Percentiles rank a stretch among this genome's conserved stretches.
Conservation (phyloP, 2,797 vertebrate genomes). For the Protonibea diacanthus region DNA sequence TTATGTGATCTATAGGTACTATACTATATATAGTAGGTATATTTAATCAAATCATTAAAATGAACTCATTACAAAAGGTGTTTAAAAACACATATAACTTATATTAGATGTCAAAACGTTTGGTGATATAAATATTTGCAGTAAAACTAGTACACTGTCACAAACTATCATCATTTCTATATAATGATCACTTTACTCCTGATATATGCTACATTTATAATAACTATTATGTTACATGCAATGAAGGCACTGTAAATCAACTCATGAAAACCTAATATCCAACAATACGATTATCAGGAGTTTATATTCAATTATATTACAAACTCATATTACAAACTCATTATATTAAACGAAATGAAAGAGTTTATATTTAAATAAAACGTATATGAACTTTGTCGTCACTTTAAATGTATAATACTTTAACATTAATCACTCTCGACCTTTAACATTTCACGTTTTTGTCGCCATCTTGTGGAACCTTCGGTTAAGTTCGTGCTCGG, state of each 20-base stretch:
- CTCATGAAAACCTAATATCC: not conserved
- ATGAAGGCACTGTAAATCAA: not conserved
- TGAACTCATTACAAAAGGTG: not conserved
- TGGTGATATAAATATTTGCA: too few species aligned
- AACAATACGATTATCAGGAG: not conserved
- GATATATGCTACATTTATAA: not conserved
- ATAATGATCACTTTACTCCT: not conserved
- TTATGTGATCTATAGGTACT: not conserved
- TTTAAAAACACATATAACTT: not conserved
- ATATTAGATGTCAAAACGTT: not conserved
- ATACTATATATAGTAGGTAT: not conserved
- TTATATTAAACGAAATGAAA: too few species aligned
- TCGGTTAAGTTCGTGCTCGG: fast-evolving
- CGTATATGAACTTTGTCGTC: too few species aligned
- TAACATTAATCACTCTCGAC: not conserved
- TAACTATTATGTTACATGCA: not conserved
- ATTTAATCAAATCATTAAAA: not conserved
- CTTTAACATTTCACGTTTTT: not conserved
- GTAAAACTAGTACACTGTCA: too few species aligned
- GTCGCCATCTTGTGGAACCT: slow-evolving; percentile 31
- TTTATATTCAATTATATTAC: too few species aligned
- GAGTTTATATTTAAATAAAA: too few species aligned
- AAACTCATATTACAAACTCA: not conserved
- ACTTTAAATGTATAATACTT: too few species aligned
- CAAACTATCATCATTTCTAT: not conserved